Percentiles rank a stretch among this genome's conserved stretches.
Evolutionary conservation across 2,888 invertebrate species (phyloP).

Genomic region (Heteropelma amictum): DNA sequence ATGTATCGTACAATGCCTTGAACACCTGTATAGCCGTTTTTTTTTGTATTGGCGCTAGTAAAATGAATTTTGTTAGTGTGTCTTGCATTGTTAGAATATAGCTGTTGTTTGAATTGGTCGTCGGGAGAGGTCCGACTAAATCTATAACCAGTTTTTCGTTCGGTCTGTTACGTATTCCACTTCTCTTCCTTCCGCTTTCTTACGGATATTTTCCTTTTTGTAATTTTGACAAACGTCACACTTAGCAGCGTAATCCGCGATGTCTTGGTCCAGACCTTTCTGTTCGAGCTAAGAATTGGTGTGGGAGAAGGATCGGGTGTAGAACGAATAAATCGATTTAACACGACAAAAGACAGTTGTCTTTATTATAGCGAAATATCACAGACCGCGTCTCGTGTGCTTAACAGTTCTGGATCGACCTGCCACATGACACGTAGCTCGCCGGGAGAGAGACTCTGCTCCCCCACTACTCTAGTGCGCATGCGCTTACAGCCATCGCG

Average conservation of each 20-base stretch:
- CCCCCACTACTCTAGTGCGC: too few species aligned
- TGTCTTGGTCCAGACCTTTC: constrained; percentile 3
- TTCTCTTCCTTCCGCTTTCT: not conserved
- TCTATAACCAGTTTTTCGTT: not conserved
- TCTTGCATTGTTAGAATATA: not conserved
- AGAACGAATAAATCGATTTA: too few species aligned
- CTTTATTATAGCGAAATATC: too few species aligned
- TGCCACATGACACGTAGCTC: too few species aligned
- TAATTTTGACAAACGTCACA: not conserved
- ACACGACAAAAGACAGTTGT: too few species aligned
- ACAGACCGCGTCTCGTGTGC: too few species aligned
- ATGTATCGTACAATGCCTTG: not conserved
- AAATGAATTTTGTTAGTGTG: not conserved
- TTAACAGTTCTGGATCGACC: too few species aligned
- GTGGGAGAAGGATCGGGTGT: too few species aligned
- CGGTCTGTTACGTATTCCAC: not conserved
- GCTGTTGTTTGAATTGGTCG: not conserved
- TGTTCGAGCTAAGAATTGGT: not conserved
- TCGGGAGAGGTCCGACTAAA: not conserved
- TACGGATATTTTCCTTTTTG: not conserved
- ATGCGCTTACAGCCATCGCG: too few species aligned
- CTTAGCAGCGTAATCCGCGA: constrained; percentile 2
- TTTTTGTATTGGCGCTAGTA: not conserved
- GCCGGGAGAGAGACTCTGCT: too few species aligned
- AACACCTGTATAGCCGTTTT: not conserved